phyloP scores from a whole-genome alignment of 2,113 vertebrate species.

The Oxygymnocypris stewartii region DNA sequence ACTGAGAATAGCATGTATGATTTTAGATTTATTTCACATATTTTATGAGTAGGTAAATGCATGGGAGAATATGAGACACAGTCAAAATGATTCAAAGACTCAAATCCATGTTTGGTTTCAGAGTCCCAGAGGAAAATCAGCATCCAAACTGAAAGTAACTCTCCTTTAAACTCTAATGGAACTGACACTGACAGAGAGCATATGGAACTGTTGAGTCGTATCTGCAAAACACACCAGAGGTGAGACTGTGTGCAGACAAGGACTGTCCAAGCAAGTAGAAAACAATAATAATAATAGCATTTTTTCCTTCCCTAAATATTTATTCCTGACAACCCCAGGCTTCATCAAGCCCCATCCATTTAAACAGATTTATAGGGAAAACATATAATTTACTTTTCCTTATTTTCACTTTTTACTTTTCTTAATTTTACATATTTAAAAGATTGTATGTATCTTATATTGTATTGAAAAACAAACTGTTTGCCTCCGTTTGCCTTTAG shows the following conservation, averaged over 20 bases:
- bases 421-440: neutral
- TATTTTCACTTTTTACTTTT: neutral
- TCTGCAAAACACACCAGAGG: constrained; percentile 91
- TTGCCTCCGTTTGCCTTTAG: too few species aligned
- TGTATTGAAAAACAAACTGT: too few species aligned
- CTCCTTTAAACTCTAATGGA: constrained; percentile 64
- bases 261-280: neutral
- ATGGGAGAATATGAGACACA: neutral
- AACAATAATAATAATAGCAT: neutral
- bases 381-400: neutral
- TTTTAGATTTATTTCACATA: neutral
- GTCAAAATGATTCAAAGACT: neutral
- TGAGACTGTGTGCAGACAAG: constrained; percentile 64
- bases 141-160: constrained; percentile 53
- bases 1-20: neutral
- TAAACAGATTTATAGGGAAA: too few species aligned
- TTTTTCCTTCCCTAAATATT: too few species aligned
- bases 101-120: constrained; percentile 66
- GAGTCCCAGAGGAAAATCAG: constrained; percentile 82
- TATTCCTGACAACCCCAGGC: too few species aligned
- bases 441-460: neutral
- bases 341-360: too few species aligned
- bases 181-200: constrained; percentile 75
- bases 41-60: neutral
- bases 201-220: constrained; percentile 81